Percentiles rank a stretch among this genome's conserved stretches.
Evolutionary conservation across 2,888 invertebrate species (phyloP).

Genomic region (Chirona hameri): DNA sequence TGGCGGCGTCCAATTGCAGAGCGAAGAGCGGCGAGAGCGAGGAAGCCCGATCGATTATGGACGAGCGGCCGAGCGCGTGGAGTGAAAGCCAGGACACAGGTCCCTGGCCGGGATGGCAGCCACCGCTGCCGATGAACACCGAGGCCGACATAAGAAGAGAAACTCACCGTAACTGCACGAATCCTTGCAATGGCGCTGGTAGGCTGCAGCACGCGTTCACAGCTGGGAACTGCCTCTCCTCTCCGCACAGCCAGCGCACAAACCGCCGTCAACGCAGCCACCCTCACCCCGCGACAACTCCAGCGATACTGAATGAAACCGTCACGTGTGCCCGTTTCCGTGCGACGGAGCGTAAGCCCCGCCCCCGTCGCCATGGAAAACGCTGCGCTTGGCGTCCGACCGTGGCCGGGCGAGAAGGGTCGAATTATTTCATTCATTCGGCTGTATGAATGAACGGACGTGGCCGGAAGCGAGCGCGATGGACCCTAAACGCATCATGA

Average conservation of each 20-base stretch:
- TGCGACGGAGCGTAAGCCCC: constrained; percentile 1
- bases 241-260: background rate
- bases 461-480: constrained; percentile 3
- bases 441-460: background rate
- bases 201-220: background rate
- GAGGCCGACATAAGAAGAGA: background rate
- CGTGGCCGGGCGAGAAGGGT: background rate
- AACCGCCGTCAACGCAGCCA: background rate
- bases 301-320: background rate
- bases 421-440: constrained; percentile 3
- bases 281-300: background rate
- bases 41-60: too few species aligned
- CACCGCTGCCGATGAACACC: background rate
- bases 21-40: too few species aligned
- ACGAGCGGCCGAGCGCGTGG: too few species aligned
- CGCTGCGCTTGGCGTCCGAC: background rate
- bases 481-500: background rate
- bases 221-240: background rate
- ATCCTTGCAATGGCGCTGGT: background rate
- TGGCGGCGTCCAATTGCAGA: too few species aligned
- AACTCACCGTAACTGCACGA: background rate
- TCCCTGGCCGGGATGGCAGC: too few species aligned
- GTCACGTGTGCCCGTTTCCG: constrained; percentile 2
- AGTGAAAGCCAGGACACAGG: too few species aligned
- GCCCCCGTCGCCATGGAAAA: background rate